These are phyloP conservation scores for Erannis defoliaria DNA, from an alignment of 2,888 invertebrate genomes.

Conservation along the genomic window DNA sequence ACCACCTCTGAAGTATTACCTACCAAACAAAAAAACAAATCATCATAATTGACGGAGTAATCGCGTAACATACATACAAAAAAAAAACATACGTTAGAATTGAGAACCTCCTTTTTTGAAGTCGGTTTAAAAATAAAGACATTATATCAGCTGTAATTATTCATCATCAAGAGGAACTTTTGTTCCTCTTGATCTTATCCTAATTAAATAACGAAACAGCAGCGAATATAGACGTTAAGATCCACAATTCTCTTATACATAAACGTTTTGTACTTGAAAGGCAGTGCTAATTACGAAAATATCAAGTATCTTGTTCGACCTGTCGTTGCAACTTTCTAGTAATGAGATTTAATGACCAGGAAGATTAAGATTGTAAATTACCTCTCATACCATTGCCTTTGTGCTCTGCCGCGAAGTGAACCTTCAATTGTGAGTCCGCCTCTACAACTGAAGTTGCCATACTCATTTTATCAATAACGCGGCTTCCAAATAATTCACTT, in stretches of 20 bases:
- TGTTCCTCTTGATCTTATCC: background rate
- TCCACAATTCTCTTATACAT: background rate
- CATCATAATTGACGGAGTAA: too few relatives aligned
- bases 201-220: background rate
- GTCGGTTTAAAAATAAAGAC: background rate
- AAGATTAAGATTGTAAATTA: background rate
- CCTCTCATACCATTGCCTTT: background rate
- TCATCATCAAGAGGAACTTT: too few relatives aligned
- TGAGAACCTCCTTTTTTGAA: too few relatives aligned
- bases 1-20: too few relatives aligned
- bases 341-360: conserved; percentile 6
- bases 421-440: background rate
- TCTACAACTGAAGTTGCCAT: background rate
- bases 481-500: background rate
- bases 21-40: too few relatives aligned
- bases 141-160: background rate
- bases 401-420: background rate
- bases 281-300: conserved; percentile 2
- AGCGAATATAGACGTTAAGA: conserved; percentile 11
- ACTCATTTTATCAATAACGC: background rate
- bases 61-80: too few relatives aligned
- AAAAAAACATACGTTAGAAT: too few relatives aligned
- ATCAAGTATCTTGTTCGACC: background rate
- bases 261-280: conserved; percentile 3
- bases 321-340: conserved; percentile 7